phyloP scores from a whole-genome alignment of 2,888 invertebrate species.

The Acanthosepion pharaonis region DNA sequence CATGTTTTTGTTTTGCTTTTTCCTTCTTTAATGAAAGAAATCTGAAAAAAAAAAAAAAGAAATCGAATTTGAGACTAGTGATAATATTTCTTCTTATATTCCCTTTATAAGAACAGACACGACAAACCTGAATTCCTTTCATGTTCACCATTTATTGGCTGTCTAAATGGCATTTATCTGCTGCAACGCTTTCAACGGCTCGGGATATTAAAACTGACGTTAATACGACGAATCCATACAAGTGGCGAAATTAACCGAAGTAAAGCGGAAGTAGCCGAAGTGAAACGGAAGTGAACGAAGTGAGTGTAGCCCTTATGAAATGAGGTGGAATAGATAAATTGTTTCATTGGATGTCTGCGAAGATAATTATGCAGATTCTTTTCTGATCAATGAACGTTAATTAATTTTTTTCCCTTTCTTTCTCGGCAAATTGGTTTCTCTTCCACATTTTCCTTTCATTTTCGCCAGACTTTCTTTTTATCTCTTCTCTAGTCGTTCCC shows the following conservation, averaged over 20 bases:
- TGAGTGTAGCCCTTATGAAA: not conserved
- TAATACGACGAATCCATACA: not conserved
- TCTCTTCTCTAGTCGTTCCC: not conserved
- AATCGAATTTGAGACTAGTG: too few species aligned
- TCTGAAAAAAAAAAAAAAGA: too few species aligned
- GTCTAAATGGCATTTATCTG: not conserved
- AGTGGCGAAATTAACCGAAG: constrained; percentile 1
- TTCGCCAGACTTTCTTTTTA: not conserved
- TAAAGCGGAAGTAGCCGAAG: not conserved
- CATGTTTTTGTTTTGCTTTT: too few species aligned
- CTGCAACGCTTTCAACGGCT: not conserved
- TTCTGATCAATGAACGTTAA: not conserved
- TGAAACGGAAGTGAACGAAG: not conserved
- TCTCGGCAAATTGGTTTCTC: not conserved
- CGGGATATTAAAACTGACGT: constrained; percentile 33
- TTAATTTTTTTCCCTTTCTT: not conserved
- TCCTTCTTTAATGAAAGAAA: too few species aligned
- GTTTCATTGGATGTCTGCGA: not conserved
- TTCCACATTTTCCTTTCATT: not conserved
- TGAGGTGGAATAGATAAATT: not conserved
- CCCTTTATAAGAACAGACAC: too few species aligned
- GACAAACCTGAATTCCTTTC: too few species aligned
- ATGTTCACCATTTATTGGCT: not conserved
- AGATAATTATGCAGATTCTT: not conserved
- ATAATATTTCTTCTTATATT: too few species aligned